phyloP scores from a whole-genome alignment of 2,888 invertebrate genomes.

The Pristionchus entomophagus region DNA sequence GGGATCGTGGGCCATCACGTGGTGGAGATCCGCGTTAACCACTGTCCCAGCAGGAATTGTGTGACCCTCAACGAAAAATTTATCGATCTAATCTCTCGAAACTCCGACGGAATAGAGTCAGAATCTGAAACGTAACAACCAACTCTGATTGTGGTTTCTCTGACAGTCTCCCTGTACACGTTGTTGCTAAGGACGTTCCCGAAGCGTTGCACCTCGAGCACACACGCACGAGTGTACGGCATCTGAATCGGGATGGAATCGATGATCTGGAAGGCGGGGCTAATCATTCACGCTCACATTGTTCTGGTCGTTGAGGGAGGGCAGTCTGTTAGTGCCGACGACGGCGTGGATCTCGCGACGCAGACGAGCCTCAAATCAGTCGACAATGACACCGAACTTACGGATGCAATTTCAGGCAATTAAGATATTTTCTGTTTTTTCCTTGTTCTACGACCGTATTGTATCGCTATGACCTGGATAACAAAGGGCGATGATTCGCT shows the following conservation, averaged over 20 bases:
- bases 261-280: background rate
- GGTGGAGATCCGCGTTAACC: conserved; percentile 2
- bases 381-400: too few species aligned
- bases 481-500: too few species aligned
- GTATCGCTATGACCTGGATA: too few species aligned
- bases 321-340: conserved; percentile 8
- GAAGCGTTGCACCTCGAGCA: conserved; percentile 11
- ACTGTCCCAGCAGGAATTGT: background rate
- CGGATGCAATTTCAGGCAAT: too few species aligned
- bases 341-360: background rate
- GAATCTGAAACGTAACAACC: too few species aligned
- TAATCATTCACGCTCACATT: background rate
- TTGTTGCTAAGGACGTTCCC: conserved; percentile 27
- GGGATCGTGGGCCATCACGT: conserved; percentile 7
- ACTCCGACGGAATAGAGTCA: too few species aligned
- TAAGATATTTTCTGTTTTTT: too few species aligned
- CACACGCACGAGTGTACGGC: background rate
- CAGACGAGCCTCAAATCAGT: background rate
- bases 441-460: too few species aligned
- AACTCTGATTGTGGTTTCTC: background rate
- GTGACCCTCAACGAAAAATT: background rate
- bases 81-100: too few species aligned
- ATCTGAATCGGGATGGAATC: background rate
- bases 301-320: conserved; percentile 12
- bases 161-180: conserved; percentile 1